phyloP scores from a whole-genome alignment of 1,140 invertebrate species.

The Mactra quadrangularis region DNA sequence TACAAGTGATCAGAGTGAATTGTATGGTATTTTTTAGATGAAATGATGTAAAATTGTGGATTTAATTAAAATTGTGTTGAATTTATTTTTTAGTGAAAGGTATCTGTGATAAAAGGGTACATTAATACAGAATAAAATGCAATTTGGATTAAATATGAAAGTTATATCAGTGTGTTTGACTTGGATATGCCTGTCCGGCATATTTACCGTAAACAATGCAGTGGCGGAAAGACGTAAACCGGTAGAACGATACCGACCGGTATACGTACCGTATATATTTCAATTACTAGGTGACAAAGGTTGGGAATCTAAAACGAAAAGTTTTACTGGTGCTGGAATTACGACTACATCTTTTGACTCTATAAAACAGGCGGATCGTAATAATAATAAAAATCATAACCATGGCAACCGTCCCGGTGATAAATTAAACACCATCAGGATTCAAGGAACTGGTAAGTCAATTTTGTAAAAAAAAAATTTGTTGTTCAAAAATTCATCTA shows the following conservation, averaged over 20 bases:
- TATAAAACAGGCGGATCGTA: too few relatives aligned
- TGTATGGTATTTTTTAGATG: too few relatives aligned
- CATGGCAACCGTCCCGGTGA: not conserved
- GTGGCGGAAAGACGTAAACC: not conserved
- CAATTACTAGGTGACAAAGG: conserved; percentile 60
- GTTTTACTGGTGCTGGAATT: conserved; percentile 22
- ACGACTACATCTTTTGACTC: not conserved
- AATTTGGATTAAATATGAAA: too few relatives aligned
- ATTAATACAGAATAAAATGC: not conserved
- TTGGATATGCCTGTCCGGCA: too few relatives aligned
- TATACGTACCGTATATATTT: conserved; percentile 57
- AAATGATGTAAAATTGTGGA: too few relatives aligned
- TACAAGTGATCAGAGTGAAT: too few relatives aligned
- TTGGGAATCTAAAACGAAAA: conserved; percentile 45
- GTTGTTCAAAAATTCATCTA: not conserved
- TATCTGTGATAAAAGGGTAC: too few relatives aligned
- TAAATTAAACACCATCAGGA: not conserved
- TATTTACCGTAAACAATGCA: not conserved
- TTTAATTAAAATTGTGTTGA: too few relatives aligned
- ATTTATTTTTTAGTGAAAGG: too few relatives aligned
- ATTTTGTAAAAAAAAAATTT: not conserved
- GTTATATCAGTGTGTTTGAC: not conserved
- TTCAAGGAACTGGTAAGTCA: conserved; percentile 17
- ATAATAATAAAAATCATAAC: too few relatives aligned
- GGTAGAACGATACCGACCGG: conserved; percentile 29